Percentiles rank a stretch among this genome's conserved stretches.
These are phyloP conservation scores for Pelmatolapia mariae DNA, from an alignment of 2,113 vertebrate species.

Conservation along the genomic window DNA sequence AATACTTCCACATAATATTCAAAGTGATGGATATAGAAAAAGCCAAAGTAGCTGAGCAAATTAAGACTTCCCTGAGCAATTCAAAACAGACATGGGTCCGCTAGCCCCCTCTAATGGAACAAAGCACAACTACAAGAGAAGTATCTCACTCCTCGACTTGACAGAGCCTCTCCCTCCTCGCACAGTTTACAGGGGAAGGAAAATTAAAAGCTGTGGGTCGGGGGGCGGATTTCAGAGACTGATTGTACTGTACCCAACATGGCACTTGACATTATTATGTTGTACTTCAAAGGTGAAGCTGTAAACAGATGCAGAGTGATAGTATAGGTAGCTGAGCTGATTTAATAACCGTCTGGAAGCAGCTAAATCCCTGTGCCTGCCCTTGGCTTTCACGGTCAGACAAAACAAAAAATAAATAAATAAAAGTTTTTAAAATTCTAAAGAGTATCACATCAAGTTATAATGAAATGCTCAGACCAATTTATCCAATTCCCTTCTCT, in stretches of 20 bases:
- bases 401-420: neutral
- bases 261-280: constrained; percentile 45
- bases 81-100: constrained; percentile 61
- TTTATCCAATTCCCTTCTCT: neutral
- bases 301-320: constrained; percentile 52
- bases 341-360: neutral
- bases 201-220: neutral
- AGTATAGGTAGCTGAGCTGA: constrained; percentile 1
- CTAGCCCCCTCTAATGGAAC: constrained; percentile 41
- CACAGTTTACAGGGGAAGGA: neutral
- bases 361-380: neutral
- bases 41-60: constrained; percentile 76
- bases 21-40: constrained; percentile 75
- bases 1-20: constrained; percentile 72
- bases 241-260: constrained; percentile 46
- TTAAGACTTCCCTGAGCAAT: constrained; percentile 84
- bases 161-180: neutral
- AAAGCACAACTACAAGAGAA: constrained; percentile 41
- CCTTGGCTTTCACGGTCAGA: neutral
- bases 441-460: neutral
- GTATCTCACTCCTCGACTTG: neutral
- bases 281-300: constrained; percentile 41
- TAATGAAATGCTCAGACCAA: neutral
- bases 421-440: neutral
- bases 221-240: neutral